Percentiles rank a stretch among this genome's conserved stretches.
phyloP scores from a whole-genome alignment of 2,113 vertebrate species.

The Orcinus orca region DNA sequence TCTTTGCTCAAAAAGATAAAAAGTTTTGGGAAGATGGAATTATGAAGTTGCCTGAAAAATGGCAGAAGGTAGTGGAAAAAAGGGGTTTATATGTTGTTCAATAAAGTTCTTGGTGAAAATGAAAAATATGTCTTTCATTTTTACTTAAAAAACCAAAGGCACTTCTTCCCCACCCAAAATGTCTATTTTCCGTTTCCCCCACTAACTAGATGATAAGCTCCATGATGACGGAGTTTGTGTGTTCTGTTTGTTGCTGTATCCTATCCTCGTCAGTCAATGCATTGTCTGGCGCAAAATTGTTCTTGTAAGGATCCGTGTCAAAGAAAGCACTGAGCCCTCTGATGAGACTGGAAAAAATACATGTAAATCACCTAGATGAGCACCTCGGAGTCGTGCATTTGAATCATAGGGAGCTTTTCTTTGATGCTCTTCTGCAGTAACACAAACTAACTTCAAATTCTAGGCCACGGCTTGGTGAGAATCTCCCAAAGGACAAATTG shows the following conservation, averaged over 20 bases:
- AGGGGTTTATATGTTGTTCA: too few species aligned
- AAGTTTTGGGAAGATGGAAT: too few species aligned
- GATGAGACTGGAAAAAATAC: slow-evolving; percentile 22
- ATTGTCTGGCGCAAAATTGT: neutral
- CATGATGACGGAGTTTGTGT: neutral
- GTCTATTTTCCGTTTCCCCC: neutral
- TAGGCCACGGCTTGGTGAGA: neutral
- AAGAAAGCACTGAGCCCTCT: neutral
- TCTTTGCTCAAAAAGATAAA: too few species aligned
- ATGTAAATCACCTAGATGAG: neutral
- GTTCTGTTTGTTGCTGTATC: neutral
- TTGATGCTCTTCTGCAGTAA: slow-evolving; percentile 28
- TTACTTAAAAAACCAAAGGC: too few species aligned
- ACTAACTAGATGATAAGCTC: neutral
- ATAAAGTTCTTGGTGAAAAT: too few species aligned
- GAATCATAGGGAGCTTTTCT: slow-evolving; percentile 8
- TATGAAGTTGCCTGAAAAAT: too few species aligned
- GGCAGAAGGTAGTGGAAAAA: too few species aligned
- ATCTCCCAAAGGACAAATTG: slow-evolving; percentile 35
- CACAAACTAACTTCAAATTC: slow-evolving; percentile 44
- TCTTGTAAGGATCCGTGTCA: neutral
- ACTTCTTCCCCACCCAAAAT: too few species aligned
- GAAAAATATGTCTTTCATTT: too few species aligned
- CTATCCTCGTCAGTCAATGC: neutral
- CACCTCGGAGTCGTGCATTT: neutral